Percentiles rank a stretch among this genome's conserved stretches.
phyloP scores from a whole-genome alignment of 2,888 invertebrate species.

The Augiades crinisus region DNA sequence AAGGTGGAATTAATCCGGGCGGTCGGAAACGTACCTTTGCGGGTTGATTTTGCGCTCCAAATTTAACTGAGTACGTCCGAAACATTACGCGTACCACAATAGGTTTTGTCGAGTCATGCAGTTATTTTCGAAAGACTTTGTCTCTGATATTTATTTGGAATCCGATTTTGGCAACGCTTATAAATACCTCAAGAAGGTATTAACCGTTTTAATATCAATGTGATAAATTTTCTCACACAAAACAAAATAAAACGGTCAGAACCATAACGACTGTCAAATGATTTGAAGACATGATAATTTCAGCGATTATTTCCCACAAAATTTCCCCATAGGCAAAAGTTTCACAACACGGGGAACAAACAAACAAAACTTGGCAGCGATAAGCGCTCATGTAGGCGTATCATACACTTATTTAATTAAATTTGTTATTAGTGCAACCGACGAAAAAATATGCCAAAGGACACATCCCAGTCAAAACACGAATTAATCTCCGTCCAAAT shows the following conservation, averaged over 20 bases:
- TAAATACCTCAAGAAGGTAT: too few relatives aligned
- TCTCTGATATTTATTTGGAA: not conserved
- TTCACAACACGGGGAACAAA: too few relatives aligned
- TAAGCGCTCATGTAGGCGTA: not conserved
- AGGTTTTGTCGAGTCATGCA: slow-evolving; percentile 3
- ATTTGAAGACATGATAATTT: too few relatives aligned
- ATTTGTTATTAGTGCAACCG: not conserved
- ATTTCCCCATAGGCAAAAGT: too few relatives aligned
- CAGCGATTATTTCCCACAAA: too few relatives aligned
- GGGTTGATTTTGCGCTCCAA: slow-evolving; percentile 31
- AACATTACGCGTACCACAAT: slow-evolving; percentile 7
- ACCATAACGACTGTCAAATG: too few relatives aligned
- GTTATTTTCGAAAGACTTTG: not conserved
- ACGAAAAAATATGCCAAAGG: slow-evolving; percentile 7
- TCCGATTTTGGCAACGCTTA: too few relatives aligned
- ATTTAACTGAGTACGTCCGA: slow-evolving; percentile 4
- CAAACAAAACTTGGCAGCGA: not conserved
- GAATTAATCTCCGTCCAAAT: slow-evolving; percentile 13
- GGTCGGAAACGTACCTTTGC: slow-evolving; percentile 38
- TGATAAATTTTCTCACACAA: too few relatives aligned
- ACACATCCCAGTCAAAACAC: slow-evolving; percentile 15
- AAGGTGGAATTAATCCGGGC: slow-evolving; percentile 48
- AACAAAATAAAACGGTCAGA: too few relatives aligned
- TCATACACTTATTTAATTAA: slow-evolving; percentile 3
- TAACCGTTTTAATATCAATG: too few relatives aligned